Conservation (phyloP, 2,113 vertebrate species). For the Pomatostomus ruficeps region DNA sequence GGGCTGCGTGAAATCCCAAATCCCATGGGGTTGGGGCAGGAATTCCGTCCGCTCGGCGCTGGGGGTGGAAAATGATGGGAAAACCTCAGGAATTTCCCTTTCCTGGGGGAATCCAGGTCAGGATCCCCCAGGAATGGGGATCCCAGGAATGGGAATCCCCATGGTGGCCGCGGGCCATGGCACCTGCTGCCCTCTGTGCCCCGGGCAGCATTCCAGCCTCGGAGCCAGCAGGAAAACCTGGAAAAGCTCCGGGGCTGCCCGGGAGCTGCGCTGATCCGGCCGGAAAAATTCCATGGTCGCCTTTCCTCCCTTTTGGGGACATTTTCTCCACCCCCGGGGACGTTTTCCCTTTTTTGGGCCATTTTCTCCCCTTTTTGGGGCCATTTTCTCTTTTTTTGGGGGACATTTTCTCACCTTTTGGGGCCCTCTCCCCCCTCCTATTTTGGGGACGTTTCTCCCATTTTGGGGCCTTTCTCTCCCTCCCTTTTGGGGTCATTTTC, state of each 20-base stretch:
- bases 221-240: not conserved
- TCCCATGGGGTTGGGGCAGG: not conserved
- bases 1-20: not conserved
- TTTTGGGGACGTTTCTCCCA: not conserved
- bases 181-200: not conserved
- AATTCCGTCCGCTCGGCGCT: too few relatives aligned
- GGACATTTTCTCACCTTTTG: not conserved
- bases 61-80: not conserved
- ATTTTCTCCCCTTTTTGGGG: not conserved
- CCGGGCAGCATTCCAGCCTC: not conserved
- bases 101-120: accelerated
- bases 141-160: not conserved
- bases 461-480: not conserved
- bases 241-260: not conserved
- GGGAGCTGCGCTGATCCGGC: not conserved
- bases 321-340: not conserved
- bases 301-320: too few relatives aligned
- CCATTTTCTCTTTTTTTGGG: too few relatives aligned
- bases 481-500: not conserved
- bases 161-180: accelerated
- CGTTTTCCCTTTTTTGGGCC: not conserved
- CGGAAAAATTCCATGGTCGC: not conserved
- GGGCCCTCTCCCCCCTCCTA: not conserved
- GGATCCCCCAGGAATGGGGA: not conserved
- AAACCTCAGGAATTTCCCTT: not conserved